These are phyloP conservation scores for Lepidurus arcticus DNA, from an alignment of 1,140 invertebrate species.

Conservation along the genomic window DNA sequence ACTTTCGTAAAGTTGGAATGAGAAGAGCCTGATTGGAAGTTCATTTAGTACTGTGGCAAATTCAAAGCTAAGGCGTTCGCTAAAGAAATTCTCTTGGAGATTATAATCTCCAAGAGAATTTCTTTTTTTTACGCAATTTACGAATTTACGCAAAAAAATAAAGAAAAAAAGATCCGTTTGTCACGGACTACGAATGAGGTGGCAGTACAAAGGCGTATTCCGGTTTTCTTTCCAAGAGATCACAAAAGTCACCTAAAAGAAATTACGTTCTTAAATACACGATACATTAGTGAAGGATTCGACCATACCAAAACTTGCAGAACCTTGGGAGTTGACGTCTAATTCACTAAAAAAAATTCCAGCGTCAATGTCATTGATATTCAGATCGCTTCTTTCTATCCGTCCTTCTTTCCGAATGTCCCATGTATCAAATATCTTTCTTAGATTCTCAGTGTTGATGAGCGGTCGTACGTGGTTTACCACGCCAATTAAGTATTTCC, in stretches of 20 bases:
- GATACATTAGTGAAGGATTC: neutral
- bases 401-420: too few species aligned
- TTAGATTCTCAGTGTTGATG: too few species aligned
- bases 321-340: neutral
- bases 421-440: too few species aligned
- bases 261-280: neutral
- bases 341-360: neutral
- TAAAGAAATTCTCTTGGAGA: too few species aligned
- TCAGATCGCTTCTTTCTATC: too few species aligned
- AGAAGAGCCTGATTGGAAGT: slow-evolving; percentile 21
- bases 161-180: neutral
- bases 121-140: neutral
- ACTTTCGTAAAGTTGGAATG: slow-evolving; percentile 14
- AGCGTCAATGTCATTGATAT: neutral
- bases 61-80: slow-evolving; percentile 1
- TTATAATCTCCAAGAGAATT: slow-evolving; percentile 12
- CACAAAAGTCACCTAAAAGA: neutral
- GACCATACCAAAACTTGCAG: neutral
- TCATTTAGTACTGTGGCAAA: neutral
- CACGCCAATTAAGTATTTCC: too few species aligned
- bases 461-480: too few species aligned
- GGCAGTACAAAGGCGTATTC: slow-evolving; percentile 17
- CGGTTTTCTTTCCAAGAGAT: slow-evolving; percentile 9
- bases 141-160: too few species aligned
- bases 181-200: neutral